These are phyloP conservation scores for Marmota flaviventris DNA, from an alignment of 2,113 vertebrate genomes.

Conservation along the genomic window DNA sequence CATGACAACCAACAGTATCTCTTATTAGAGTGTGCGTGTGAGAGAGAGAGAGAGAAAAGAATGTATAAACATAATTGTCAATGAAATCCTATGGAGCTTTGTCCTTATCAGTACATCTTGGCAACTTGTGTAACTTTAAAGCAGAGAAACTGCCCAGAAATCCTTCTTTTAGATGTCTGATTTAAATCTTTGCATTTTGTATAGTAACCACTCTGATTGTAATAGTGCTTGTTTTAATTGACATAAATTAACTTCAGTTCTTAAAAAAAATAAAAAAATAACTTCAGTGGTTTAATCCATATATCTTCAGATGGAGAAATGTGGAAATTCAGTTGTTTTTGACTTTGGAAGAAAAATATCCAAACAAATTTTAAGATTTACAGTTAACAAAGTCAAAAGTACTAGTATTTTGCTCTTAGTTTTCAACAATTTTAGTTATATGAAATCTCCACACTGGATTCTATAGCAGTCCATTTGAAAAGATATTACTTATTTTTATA, in stretches of 20 bases:
- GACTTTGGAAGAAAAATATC: conserved; percentile 11
- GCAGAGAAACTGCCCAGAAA: neutral
- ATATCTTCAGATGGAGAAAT: neutral
- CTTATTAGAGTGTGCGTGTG: neutral
- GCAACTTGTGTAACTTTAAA: neutral
- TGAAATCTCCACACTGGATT: neutral
- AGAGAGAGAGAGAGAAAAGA: neutral
- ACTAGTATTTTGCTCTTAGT: neutral
- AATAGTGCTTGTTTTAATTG: neutral
- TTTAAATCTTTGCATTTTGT: neutral
- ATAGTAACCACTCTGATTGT: neutral
- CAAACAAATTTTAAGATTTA: conserved; percentile 20
- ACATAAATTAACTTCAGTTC: conserved; percentile 4
- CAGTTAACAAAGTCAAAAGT: neutral
- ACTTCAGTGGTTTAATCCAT: neutral
- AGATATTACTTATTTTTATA: neutral
- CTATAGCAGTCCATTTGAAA: neutral
- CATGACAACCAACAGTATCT: neutral
- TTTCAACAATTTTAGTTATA: conserved; percentile 32
- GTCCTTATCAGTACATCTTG: neutral
- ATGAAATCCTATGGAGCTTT: neutral
- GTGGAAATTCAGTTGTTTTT: conserved; percentile 31
- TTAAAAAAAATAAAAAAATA: neutral
- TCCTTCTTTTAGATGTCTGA: neutral
- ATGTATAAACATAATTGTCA: conserved; percentile 1